Evolutionary conservation across 2,888 invertebrate genomes (phyloP), one percentile per base, ranked within the genome.

Genomic region (Stenurella melanura): DNA sequence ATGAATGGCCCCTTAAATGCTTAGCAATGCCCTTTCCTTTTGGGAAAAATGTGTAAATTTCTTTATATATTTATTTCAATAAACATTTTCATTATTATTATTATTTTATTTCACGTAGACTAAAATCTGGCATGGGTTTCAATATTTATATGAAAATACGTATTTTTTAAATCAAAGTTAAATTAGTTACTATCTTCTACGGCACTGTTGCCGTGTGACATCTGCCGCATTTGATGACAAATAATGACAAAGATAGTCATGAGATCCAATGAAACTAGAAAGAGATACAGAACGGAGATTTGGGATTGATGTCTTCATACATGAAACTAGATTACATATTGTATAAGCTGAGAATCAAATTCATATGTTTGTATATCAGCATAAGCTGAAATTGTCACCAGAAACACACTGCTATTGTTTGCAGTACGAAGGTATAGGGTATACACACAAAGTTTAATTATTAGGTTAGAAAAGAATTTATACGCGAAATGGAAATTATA

Each of bases 161-260:
- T 26, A 26, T 26, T 26, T 3, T 26, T 4, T 4, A 26, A 26
- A 26, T 26, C 1, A 26, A 26, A 3, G 7, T 34, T 0, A 34
- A 34, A 34, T 34, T 0, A 34, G 3, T 6, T 7, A 9, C 30
- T 34, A 34, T 7, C 9, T 1, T 15, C 26, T 67, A 42, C 67
- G 58, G 19, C 73, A 67, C 63, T 73, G 67, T 60, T 42, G 38
- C 64, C 26, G 71, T 75, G 78, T 73, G 79, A 80, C 83, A 83
- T 83, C 83, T 83, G 83, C 81, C 78, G 78, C 74, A 57, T 57
- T 63, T 73, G 67, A 67, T 73, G 60, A 73, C 67, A 67, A 66
- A 73, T 58, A 60, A 38, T 21, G 60, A 67, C 26, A 67, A 56
- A 67, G 73, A 73, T 34, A 67, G 58, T 26, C 42, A 12, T 15